Evolutionary conservation across 2,113 vertebrate genomes (phyloP), one percentile per base, ranked within the genome.

Genomic region (Clarias batrachus): DNA sequence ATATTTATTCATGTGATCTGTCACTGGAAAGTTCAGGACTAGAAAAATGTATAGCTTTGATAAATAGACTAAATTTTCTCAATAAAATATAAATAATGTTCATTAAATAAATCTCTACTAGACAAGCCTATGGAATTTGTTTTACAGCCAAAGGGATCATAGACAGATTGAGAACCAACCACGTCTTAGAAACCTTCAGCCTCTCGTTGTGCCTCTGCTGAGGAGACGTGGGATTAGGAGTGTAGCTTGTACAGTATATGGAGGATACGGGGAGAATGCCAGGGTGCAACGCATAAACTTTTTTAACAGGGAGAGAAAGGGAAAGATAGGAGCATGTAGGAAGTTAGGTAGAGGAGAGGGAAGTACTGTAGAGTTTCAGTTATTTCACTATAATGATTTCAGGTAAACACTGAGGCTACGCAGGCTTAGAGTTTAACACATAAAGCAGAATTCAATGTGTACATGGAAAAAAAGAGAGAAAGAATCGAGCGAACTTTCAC

Each of bases 401-500:
- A 81, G 19, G 78, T 81, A 41, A 37, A 81, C 78, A 81, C 23
- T 30, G 7, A 60, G 3, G 56, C 57, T 16, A 79, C 16, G 30
- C 17, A 80, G 57, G 78, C 30, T 13, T 41, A 62, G 73, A 4
- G 52, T 27, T 76, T 21, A 63, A 56, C 12, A 77, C 52, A 56
- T 56, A 77, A 11, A 81, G 11, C 57, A 37, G 21, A 33, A 10
- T 81, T 81, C 57, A 81, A 37, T 81, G 30, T 81, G 54, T 57
- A 79, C 0, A 9, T 57, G 77, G 2, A 33, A 60, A 82, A 85
- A 83, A 52, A 74, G 66, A 82, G 79, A 88, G 81, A 88, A 86
- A 90, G 86, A 73, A 87, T 82, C 63, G 78, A 89, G 63, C 90
- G 60, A 84, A 91, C 89, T 92, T 92, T 93, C 90, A 92, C 88